Conservation (phyloP, 2,888 invertebrate genomes). For the Hermodice carunculata region DNA sequence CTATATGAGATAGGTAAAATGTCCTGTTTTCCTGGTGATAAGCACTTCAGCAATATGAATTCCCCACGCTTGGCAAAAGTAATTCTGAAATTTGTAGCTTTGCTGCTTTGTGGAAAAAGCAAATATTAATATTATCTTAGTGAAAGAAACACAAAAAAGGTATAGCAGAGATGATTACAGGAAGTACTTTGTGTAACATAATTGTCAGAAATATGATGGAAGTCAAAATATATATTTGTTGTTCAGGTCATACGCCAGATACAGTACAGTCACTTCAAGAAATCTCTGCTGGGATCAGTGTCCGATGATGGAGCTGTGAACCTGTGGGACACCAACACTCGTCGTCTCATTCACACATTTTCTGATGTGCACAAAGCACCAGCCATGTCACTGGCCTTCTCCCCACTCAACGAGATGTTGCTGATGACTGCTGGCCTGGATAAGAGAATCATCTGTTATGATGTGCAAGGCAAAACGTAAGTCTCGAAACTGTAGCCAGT, state of each 20-base stretch:
- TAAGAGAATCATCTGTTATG: conserved; percentile 68
- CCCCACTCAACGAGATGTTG: conserved; percentile 69
- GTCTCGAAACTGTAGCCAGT: conserved; percentile 9
- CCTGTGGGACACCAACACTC: conserved; percentile 66
- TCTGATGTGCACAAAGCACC: conserved; percentile 63
- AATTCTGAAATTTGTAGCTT: too few species aligned
- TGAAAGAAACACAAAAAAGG: too few species aligned
- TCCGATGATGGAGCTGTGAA: conserved; percentile 67
- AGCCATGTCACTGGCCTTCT: conserved; percentile 68
- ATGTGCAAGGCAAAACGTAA: conserved; percentile 64
- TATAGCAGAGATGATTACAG: too few species aligned
- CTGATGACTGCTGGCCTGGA: conserved; percentile 70
- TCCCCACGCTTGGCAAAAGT: too few species aligned
- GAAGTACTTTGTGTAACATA: not conserved
- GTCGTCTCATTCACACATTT: conserved; percentile 62
- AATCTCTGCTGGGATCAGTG: conserved; percentile 62
- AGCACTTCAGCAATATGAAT: too few species aligned
- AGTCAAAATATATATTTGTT: too few species aligned
- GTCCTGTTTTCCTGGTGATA: too few species aligned
- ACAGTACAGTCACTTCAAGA: conserved; percentile 59
- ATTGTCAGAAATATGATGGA: too few species aligned
- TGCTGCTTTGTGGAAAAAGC: too few species aligned
- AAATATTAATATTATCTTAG: too few species aligned
- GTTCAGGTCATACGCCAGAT: conserved; percentile 63
- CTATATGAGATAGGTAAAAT: too few species aligned